phyloP scores from a whole-genome alignment of 1,140 invertebrate species.

The Drosophila prosaltans region DNA sequence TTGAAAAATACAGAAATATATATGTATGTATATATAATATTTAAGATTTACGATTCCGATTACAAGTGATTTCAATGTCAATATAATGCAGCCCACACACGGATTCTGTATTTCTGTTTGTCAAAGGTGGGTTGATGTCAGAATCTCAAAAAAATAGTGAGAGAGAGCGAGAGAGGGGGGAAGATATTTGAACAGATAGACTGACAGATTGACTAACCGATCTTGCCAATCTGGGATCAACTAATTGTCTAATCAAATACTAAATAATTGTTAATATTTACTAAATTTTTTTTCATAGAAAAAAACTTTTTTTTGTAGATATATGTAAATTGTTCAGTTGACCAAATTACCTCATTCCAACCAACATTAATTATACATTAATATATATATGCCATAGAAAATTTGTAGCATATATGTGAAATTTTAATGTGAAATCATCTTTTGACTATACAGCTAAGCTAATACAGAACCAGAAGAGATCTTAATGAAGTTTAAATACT shows the following conservation, averaged over 20 bases:
- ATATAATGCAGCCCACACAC: constrained; percentile 4
- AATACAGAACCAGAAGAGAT: neutral
- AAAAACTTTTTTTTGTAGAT: neutral
- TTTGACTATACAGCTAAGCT: neutral
- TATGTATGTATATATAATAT: neutral
- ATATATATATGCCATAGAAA: neutral
- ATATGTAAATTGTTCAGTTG: constrained; percentile 24
- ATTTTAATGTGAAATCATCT: constrained; percentile 5
- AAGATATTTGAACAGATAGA: neutral
- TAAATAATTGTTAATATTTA: constrained; percentile 28
- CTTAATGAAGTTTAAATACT: neutral
- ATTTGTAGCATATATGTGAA: constrained; percentile 8
- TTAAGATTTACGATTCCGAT: constrained; percentile 6
- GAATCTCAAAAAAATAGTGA: neutral
- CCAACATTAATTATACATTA: constrained; percentile 6
- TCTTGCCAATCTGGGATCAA: constrained; percentile 45
- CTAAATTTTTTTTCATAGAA: constrained; percentile 23
- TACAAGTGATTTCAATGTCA: constrained; percentile 11
- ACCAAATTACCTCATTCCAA: constrained; percentile 36
- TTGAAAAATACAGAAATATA: neutral
- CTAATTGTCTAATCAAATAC: constrained; percentile 61
- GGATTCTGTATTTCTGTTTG: constrained; percentile 18
- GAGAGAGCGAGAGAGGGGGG: neutral
- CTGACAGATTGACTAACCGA: constrained; percentile 25
- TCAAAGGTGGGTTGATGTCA: constrained; percentile 7